Evolutionary conservation across 1,140 invertebrate species (phyloP).

Genomic region (Nomia melanderi): DNA sequence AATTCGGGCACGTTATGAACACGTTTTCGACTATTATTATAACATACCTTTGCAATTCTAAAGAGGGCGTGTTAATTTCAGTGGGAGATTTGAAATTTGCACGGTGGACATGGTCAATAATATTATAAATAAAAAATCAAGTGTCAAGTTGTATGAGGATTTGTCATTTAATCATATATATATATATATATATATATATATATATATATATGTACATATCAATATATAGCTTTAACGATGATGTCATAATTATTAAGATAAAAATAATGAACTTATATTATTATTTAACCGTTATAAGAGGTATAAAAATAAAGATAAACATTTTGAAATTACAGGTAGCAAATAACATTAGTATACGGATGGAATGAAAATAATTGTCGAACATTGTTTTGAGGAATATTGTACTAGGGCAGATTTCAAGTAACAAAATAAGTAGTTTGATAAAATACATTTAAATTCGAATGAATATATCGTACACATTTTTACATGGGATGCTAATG

Average conservation of each 20-base stretch:
- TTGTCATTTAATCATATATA: conserved; percentile 52
- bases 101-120: background rate
- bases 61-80: conserved; percentile 6
- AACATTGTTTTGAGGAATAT: conserved; percentile 24
- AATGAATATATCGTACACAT: conserved; percentile 22
- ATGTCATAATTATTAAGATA: conserved; percentile 26
- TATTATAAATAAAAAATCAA: background rate
- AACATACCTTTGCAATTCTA: background rate
- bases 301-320: background rate
- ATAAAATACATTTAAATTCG: conserved; percentile 20
- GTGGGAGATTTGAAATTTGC: background rate
- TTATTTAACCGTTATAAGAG: conserved; percentile 14
- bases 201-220: no score
- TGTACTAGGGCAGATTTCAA: background rate
- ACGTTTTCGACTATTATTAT: background rate
- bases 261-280: conserved; percentile 49
- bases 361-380: background rate
- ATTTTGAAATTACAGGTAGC: background rate
- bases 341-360: background rate
- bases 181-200: conserved; percentile 67
- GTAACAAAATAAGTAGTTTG: conserved; percentile 29
- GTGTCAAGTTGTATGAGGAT: conserved; percentile 15
- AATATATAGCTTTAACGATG: conserved; percentile 58
- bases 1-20: conserved; percentile 16
- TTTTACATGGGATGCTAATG: conserved; percentile 6